Base-by-base conservation (phyloP, 2,797 vertebrate species). In the Pseudomugil gertrudae region DNA sequence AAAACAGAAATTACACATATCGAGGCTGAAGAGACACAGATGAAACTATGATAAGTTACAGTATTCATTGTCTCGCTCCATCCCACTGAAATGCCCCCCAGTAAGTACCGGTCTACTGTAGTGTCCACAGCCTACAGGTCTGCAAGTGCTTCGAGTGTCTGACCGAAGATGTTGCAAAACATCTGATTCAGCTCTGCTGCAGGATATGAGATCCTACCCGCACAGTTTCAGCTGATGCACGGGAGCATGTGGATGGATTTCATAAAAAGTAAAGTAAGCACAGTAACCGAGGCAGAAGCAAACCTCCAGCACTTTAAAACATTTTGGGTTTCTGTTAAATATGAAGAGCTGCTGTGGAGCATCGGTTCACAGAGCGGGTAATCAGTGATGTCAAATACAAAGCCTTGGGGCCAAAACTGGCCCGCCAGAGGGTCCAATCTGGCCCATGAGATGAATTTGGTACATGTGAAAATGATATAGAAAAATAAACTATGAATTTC, bases 111-210 rank as follows among this genome's bases (percentile, higher is more conserved):
- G 69, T 76, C 26, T 30, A 26, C 21, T 64, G 76, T 79, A 80
- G 80, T 78, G 80, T 82, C 60, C 56, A 78, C 67, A 79, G 59
- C 54, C 66, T 69, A 72, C 72, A 58, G 67, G 67, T 74, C 70
- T 81, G 70, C 81, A 85, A 86, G 84, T 76, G 86, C 84, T 87
- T 72, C 56, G 65, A 65, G n/a, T n/a, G n/a, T n/a, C n/a, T n/a
- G n/a, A n/a, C n/a, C n/a, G n/a, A n/a, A n/a, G n/a, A n/a, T n/a
- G n/a, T n/a, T n/a, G n/a, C n/a, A n/a, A n/a, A n/a, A n/a, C n/a
- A n/a, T n/a, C n/a, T n/a, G n/a, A 23, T 62, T 54, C 1, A 26
- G 70, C 43, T 52, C 67, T 66, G 67, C 40, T 62, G 57, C 35
- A 33, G 43, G 43, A 63, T 76, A 54, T 26, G 63, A 3, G n/a